These are phyloP conservation scores for Cotesia vestalis DNA, from an alignment of 1,140 invertebrate genomes.

Conservation along the genomic window DNA sequence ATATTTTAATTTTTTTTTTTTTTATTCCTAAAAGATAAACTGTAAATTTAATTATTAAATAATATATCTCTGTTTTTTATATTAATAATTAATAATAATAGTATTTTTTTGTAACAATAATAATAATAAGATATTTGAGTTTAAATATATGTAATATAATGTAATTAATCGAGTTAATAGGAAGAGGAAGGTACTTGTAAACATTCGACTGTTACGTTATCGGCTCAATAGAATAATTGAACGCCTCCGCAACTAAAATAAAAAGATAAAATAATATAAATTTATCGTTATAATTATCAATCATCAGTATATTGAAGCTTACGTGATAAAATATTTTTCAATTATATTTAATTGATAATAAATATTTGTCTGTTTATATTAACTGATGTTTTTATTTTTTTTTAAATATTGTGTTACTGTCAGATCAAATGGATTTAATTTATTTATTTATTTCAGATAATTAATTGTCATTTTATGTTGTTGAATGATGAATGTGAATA, in stretches of 20 bases:
- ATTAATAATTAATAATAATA: conserved; percentile 4
- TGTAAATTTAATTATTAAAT: background rate
- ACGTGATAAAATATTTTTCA: too few species aligned
- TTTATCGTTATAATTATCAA: conserved; percentile 9
- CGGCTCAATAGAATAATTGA: conserved; percentile 38
- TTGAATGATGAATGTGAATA: too few species aligned
- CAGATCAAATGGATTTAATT: background rate
- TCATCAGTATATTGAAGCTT: too few species aligned
- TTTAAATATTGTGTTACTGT: conserved; percentile 2
- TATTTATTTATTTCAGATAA: too few species aligned
- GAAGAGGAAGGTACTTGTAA: conserved; percentile 47
- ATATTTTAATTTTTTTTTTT: background rate
- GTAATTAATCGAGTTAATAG: conserved; percentile 4
- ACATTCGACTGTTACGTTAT: conserved; percentile 43
- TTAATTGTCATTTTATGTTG: too few species aligned
- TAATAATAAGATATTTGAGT: background rate
- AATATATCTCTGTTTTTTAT: background rate
- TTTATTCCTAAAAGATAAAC: background rate
- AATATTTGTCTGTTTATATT: background rate
- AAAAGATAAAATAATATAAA: conserved; percentile 5
- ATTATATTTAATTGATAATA: too few species aligned
- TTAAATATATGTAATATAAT: conserved; percentile 6
- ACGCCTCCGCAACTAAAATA: conserved; percentile 44
- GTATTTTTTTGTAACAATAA: background rate
- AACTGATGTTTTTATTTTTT: conserved; percentile 14